Conservation (phyloP, 2,888 invertebrate genomes). For the Apamea anceps region DNA sequence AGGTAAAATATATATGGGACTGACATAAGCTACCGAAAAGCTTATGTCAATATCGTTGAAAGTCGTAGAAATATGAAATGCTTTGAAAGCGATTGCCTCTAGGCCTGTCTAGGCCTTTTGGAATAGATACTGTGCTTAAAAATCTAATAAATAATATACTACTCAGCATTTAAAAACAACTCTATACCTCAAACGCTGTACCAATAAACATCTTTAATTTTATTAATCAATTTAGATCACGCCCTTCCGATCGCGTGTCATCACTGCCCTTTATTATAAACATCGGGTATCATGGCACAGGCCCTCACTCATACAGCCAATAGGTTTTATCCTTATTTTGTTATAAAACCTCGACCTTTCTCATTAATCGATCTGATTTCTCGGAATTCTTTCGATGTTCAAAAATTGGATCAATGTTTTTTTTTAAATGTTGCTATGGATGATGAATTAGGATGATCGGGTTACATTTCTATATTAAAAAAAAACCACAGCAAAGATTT, state of each 20-base stretch:
- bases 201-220: constrained; percentile 41
- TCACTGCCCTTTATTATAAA: constrained; percentile 74
- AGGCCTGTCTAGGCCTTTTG: neutral
- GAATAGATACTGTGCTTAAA: neutral
- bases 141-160: neutral
- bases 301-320: constrained; percentile 58
- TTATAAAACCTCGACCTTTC: constrained; percentile 59
- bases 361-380: constrained; percentile 60
- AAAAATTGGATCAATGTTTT: constrained; percentile 55
- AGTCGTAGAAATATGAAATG: neutral
- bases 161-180: neutral
- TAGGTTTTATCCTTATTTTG: constrained; percentile 58
- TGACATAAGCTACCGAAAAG: neutral
- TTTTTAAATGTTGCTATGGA: constrained; percentile 15
- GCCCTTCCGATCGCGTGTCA: constrained; percentile 76
- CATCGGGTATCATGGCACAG: constrained; percentile 67
- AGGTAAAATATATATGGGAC: neutral
- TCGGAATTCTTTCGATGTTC: constrained; percentile 53
- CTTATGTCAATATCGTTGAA: neutral
- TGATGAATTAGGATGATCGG: constrained; percentile 42
- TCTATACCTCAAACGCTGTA: neutral
- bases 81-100: no score
- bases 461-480: constrained; percentile 18
- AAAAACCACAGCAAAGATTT: constrained; percentile 4
- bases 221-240: constrained; percentile 75